Percentiles rank a stretch among this genome's conserved stretches.
phyloP scores from a whole-genome alignment of 2,888 invertebrate species.

The Therioaphis trifolii region DNA sequence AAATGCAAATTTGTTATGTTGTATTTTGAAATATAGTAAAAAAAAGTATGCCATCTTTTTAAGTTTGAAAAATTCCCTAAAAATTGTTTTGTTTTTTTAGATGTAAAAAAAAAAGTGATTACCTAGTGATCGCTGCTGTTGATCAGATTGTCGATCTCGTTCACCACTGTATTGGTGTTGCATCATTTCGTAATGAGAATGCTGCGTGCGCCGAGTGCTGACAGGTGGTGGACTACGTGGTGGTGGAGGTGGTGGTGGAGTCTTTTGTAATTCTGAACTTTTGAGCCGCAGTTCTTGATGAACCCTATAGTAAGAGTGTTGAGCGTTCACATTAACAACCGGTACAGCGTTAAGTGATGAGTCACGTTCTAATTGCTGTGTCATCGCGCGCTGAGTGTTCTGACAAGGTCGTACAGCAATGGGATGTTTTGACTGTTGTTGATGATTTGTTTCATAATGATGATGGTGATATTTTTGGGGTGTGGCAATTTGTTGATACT shows the following conservation, averaged over 20 bases:
- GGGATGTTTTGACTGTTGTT: not conserved
- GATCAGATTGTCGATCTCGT: not conserved
- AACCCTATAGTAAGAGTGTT: conserved; percentile 28
- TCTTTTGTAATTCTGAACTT: not conserved
- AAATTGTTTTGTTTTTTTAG: too few species aligned
- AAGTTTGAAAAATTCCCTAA: too few species aligned
- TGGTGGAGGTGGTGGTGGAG: conserved; percentile 34
- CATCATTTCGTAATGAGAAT: not conserved
- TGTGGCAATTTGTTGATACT: not conserved
- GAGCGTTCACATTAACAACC: not conserved
- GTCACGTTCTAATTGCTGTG: not conserved
- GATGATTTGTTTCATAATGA: not conserved
- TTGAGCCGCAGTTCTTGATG: not conserved
- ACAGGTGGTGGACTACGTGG: conserved; percentile 23
- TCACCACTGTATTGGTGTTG: conserved; percentile 22
- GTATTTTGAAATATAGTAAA: too few species aligned
- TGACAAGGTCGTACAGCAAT: not conserved
- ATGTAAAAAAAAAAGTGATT: not conserved
- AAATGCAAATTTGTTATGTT: too few species aligned
- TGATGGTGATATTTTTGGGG: not conserved
- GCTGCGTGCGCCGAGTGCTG: not conserved
- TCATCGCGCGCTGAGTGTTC: not conserved
- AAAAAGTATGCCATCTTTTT: too few species aligned
- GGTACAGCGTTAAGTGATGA: not conserved
- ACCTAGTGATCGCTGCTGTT: conserved; percentile 25